A percentile compares a stretch with the other conserved stretches of the same genome.
Evolutionary conservation across 2,113 vertebrate genomes (phyloP).

Genomic region (Scomber japonicus): DNA sequence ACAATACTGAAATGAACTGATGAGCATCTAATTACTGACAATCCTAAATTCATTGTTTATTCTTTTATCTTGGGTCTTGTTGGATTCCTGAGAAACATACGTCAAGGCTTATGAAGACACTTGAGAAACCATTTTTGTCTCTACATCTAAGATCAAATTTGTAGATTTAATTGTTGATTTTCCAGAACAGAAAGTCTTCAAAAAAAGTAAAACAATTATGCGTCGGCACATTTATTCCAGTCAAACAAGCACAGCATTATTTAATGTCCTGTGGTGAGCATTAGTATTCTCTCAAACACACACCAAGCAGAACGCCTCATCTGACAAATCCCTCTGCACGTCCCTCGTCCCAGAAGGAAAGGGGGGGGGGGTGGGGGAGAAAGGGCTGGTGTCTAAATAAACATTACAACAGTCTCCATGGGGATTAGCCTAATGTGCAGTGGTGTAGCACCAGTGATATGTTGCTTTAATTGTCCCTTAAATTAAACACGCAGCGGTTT

Average conservation of each 20-base stretch:
- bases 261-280: constrained; percentile 30
- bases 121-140: not conserved
- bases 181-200: not conserved
- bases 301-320: constrained; percentile 26
- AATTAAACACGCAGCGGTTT: constrained; percentile 70
- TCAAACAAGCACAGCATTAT: constrained; percentile 36
- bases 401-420: constrained; percentile 70
- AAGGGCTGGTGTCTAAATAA: constrained; percentile 54
- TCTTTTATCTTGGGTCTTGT: too few relatives aligned
- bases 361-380: not conserved
- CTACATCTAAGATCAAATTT: not conserved
- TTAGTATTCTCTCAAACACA: constrained; percentile 47
- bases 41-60: too few relatives aligned
- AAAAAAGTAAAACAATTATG: constrained; percentile 35
- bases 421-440: constrained; percentile 71
- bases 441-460: constrained; percentile 54
- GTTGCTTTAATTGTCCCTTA: constrained; percentile 71
- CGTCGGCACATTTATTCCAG: constrained; percentile 6
- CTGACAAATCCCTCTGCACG: constrained; percentile 60
- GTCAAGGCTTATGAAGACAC: not conserved
- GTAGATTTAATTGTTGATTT: not conserved
- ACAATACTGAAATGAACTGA: too few relatives aligned
- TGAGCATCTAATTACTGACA: too few relatives aligned
- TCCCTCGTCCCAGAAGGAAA: constrained; percentile 13
- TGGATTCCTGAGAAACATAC: too few relatives aligned